Evolutionary conservation across 92 coral and sea anemone genomes (phyloP).

Genomic region (Parazoanthus darwini): DNA sequence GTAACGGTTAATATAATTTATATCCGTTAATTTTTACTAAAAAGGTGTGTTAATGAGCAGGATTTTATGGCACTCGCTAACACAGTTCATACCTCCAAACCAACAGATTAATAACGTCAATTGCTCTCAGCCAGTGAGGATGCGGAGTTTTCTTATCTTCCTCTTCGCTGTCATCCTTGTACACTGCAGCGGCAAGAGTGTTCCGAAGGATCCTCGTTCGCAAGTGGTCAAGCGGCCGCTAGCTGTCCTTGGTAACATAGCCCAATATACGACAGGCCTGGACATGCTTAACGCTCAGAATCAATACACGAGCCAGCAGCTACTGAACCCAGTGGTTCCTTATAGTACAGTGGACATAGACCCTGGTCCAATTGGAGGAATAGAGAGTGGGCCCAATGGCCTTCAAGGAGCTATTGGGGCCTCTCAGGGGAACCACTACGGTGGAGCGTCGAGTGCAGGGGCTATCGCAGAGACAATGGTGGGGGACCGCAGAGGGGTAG

Average conservation of each 20-base stretch:
- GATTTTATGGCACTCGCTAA: too few relatives aligned
- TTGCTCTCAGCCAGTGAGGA: neutral
- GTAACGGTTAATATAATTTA: too few relatives aligned
- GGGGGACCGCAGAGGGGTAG: slow-evolving; percentile 2
- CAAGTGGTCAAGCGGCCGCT: slow-evolving; percentile 28
- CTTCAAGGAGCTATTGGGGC: slow-evolving; percentile 23
- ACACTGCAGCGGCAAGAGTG: slow-evolving; percentile 40
- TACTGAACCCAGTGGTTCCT: slow-evolving; percentile 15
- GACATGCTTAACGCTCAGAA: slow-evolving; percentile 8
- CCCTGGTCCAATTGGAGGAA: slow-evolving; percentile 33
- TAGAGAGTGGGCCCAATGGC: slow-evolving; percentile 18
- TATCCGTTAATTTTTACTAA: too few relatives aligned
- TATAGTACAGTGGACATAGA: slow-evolving; percentile 10
- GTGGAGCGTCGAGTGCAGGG: slow-evolving; percentile 17
- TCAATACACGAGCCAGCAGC: slow-evolving; percentile 22
- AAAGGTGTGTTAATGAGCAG: too few relatives aligned
- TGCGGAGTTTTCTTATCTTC: neutral
- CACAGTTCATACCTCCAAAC: too few relatives aligned
- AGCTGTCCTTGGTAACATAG: slow-evolving; percentile 1
- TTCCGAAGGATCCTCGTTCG: slow-evolving; percentile 10
- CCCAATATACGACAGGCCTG: slow-evolving; percentile 11
- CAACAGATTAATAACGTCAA: too few relatives aligned
- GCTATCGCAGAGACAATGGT: slow-evolving; percentile 12
- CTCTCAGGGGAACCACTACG: slow-evolving; percentile 3
- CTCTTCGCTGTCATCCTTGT: slow-evolving; percentile 7